Conservation (phyloP, 2,888 invertebrate genomes). For the Pristionchus exspectatus region DNA sequence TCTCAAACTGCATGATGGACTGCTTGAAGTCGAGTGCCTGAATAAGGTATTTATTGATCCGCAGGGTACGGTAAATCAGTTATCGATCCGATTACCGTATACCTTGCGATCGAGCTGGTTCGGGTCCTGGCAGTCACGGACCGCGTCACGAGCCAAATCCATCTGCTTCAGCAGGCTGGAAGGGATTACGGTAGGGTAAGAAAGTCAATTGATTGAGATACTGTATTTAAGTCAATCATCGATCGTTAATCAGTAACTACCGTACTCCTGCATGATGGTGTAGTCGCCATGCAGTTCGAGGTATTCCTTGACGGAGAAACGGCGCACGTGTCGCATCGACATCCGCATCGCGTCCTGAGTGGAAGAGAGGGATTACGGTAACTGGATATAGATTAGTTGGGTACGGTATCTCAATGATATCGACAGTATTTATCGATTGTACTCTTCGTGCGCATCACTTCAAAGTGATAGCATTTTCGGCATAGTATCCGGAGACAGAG, state of each 20-base stretch:
- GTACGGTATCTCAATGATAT: not conserved
- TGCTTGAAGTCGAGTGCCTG: constrained; percentile 50
- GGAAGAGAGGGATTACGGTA: not conserved
- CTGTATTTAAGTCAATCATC: not conserved
- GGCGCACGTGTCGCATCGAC: constrained; percentile 52
- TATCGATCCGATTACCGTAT: constrained; percentile 25
- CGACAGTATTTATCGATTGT: no score
- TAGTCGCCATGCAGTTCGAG: constrained; percentile 39
- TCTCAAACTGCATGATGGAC: constrained; percentile 45
- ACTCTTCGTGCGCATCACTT: no score
- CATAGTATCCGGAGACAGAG: no score
- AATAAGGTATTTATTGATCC: constrained; percentile 7
- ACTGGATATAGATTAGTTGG: not conserved
- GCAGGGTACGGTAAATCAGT: not conserved
- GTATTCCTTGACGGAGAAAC: constrained; percentile 51
- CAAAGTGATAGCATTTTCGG: no score
- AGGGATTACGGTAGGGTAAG: not conserved
- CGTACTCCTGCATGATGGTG: constrained; percentile 50
- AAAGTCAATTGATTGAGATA: not conserved
- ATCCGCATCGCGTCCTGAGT: constrained; percentile 38
- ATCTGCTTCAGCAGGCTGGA: constrained; percentile 42
- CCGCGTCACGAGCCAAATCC: constrained; percentile 43
- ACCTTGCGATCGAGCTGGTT: constrained; percentile 40
- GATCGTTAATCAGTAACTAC: not conserved
- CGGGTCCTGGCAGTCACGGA: constrained; percentile 31